Percentiles rank a stretch among this genome's conserved stretches.
These are phyloP conservation scores for Climacteris rufus DNA, from an alignment of 2,113 vertebrate genomes.

Conservation along the genomic window DNA sequence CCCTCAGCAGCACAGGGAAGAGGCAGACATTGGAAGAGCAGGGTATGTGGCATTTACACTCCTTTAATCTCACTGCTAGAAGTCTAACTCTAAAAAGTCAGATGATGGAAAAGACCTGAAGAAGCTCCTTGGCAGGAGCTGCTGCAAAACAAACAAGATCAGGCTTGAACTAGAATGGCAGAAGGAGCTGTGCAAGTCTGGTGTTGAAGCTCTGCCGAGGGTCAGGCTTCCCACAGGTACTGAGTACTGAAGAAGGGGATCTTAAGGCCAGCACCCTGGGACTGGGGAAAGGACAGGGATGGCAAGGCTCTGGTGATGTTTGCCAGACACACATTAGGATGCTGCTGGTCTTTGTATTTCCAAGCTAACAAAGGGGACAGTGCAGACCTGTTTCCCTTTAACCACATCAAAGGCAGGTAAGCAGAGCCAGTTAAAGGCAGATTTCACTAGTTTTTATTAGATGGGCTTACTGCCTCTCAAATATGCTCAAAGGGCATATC, in stretches of 20 bases:
- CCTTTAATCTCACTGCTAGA: not conserved
- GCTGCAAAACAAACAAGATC: not conserved
- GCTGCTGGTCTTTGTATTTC: not conserved
- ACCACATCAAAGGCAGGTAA: not conserved
- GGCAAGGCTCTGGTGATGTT: not conserved
- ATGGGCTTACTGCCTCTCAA: not conserved
- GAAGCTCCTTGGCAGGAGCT: not conserved
- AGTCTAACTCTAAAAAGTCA: not conserved
- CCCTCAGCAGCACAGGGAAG: not conserved
- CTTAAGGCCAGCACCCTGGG: not conserved
- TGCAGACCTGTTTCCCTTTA: not conserved
- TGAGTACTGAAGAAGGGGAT: not conserved
- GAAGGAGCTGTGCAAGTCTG: not conserved
- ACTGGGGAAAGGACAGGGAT: not conserved
- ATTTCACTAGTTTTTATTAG: slow-evolving; percentile 3
- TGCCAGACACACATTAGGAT: not conserved
- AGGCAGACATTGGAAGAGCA: not conserved
- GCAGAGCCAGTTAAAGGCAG: not conserved
- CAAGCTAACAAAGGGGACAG: not conserved
- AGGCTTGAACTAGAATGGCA: not conserved
- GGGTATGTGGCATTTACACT: not conserved
- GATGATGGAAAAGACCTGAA: not conserved
- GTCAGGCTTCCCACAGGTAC: not conserved
- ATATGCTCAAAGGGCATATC: not conserved
- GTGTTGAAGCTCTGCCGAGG: not conserved